Evolutionary conservation across 2,113 vertebrate genomes (phyloP).

Genomic region (Syngnathus typhle): DNA sequence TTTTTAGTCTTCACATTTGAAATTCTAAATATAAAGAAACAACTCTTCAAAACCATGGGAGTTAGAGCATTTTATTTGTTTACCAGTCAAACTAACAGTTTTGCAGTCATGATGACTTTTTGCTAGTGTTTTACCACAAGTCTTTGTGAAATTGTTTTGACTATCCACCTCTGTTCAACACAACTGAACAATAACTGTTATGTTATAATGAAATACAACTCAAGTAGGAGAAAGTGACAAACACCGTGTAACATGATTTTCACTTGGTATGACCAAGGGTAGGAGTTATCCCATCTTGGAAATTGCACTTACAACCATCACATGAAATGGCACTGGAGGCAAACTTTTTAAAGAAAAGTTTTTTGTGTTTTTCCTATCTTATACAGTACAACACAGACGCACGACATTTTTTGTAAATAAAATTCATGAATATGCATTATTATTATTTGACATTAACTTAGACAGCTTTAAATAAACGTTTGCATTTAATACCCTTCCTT

Average conservation of each 20-base stretch:
- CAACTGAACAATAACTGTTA: not conserved
- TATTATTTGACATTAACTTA: slow-evolving; percentile 56
- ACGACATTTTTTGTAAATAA: slow-evolving; percentile 31
- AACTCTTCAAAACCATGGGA: slow-evolving; percentile 18
- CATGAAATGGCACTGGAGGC: slow-evolving; percentile 46
- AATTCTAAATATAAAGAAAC: not conserved
- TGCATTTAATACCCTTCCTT: slow-evolving; percentile 40
- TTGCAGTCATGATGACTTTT: slow-evolving; percentile 17
- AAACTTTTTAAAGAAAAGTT: not conserved
- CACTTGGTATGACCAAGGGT: slow-evolving; percentile 20
- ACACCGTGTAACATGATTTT: slow-evolving; percentile 28
- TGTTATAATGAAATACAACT: slow-evolving; percentile 39
- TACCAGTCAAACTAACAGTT: slow-evolving; percentile 19
- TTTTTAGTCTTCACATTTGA: not conserved
- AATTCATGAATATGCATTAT: slow-evolving; percentile 46
- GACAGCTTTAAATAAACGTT: slow-evolving; percentile 58
- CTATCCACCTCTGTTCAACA: slow-evolving; percentile 16
- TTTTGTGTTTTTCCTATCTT: slow-evolving; percentile 13
- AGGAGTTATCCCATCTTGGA: slow-evolving; percentile 23
- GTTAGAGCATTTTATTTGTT: slow-evolving; percentile 52
- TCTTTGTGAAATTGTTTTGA: slow-evolving; percentile 9
- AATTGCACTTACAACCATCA: slow-evolving; percentile 54
- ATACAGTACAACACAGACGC: slow-evolving; percentile 23
- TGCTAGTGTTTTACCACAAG: slow-evolving; percentile 24
- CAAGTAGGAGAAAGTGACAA: slow-evolving; percentile 34